These are phyloP conservation scores for Numenius phaeopus DNA, from an alignment of 2,797 vertebrate species.

Conservation along the genomic window DNA sequence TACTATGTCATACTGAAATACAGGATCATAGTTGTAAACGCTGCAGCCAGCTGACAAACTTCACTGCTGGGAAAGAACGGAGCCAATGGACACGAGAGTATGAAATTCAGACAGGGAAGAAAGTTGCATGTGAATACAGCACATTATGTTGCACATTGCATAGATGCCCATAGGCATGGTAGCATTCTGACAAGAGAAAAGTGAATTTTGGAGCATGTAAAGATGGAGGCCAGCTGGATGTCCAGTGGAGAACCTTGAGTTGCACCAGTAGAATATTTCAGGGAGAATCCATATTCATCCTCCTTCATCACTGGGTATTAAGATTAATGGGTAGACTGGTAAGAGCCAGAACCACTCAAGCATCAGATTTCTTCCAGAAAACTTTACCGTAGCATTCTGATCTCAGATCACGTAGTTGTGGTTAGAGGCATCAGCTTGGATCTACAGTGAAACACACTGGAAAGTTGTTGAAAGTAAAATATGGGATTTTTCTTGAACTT, in stretches of 20 bases:
- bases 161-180: neutral
- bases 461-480: neutral
- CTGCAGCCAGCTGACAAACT: neutral
- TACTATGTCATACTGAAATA: neutral
- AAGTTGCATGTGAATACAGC: neutral
- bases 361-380: neutral
- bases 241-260: neutral
- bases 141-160: neutral
- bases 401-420: neutral
- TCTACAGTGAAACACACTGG: neutral
- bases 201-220: neutral
- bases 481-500: neutral
- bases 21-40: neutral
- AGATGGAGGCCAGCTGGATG: neutral
- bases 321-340: neutral
- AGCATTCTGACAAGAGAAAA: neutral
- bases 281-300: neutral
- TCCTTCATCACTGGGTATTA: neutral
- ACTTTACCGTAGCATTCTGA: neutral
- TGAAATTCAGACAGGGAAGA: neutral
- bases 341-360: neutral
- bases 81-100: accelerated
- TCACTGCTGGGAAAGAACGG: neutral
- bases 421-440: neutral
- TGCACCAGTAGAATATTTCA: neutral